Evolutionary conservation across 2,797 vertebrate species (phyloP).

Genomic region (Phalanger gymnotis): DNA sequence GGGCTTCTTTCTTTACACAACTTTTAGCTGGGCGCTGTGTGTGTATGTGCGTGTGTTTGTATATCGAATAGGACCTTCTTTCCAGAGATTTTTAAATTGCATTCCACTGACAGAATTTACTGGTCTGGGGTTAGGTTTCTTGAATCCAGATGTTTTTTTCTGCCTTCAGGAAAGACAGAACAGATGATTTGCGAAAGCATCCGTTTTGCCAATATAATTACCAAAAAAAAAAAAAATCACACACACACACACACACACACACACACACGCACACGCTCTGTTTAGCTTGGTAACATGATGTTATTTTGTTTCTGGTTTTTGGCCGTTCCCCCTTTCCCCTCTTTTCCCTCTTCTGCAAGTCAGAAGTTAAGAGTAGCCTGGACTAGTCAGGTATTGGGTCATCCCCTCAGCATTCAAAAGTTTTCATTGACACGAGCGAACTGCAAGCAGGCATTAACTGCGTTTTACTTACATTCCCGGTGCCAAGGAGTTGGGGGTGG

Average conservation of each 20-base stretch:
- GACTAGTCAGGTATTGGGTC: not conserved
- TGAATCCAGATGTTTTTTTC: slow-evolving; percentile 67
- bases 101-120: slow-evolving; percentile 20
- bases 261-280: slow-evolving; percentile 31
- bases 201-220: slow-evolving; percentile 65
- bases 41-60: not conserved
- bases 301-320: slow-evolving; percentile 28
- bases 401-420: slow-evolving; percentile 12
- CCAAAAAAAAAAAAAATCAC: slow-evolving; percentile 19
- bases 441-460: slow-evolving; percentile 7
- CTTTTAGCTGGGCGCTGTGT: slow-evolving; percentile 53
- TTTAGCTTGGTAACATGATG: slow-evolving; percentile 60
- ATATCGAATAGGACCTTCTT: not conserved
- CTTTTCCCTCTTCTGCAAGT: slow-evolving; percentile 29
- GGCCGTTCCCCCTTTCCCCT: not conserved
- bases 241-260: slow-evolving; percentile 11
- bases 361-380: slow-evolving; percentile 42
- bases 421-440: slow-evolving; percentile 24
- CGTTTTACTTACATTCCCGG: slow-evolving; percentile 26
- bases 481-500: not conserved
- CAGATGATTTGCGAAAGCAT: slow-evolving; percentile 68
- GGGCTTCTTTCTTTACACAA: slow-evolving; percentile 16
- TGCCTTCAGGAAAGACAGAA: slow-evolving; percentile 62
- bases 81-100: slow-evolving; percentile 3
- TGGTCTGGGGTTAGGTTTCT: slow-evolving; percentile 51